These are phyloP conservation scores for Varecia variegata DNA, from an alignment of 2,797 vertebrate genomes.

Conservation along the genomic window DNA sequence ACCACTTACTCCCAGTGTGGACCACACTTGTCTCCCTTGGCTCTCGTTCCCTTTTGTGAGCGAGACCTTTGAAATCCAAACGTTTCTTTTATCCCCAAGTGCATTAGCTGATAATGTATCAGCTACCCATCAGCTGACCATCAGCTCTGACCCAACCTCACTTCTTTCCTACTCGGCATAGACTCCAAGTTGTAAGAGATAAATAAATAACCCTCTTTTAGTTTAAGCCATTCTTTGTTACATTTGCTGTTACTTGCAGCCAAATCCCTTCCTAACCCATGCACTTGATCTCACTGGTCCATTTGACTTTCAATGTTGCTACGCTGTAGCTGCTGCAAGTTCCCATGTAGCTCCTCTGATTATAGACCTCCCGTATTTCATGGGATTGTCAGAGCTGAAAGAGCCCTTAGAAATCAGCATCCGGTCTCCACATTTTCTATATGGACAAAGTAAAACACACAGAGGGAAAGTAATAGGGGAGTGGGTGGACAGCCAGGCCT, in stretches of 20 bases:
- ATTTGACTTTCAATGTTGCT: neutral
- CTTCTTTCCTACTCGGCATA: neutral
- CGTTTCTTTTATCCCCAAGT: neutral
- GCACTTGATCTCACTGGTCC: neutral
- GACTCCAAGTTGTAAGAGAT: neutral
- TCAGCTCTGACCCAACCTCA: neutral
- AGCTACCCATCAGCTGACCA: neutral
- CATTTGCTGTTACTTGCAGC: neutral
- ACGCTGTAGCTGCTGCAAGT: neutral
- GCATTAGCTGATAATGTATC: neutral
- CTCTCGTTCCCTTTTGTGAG: neutral
- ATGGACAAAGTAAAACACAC: neutral
- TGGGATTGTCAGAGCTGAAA: neutral
- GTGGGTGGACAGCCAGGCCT: neutral
- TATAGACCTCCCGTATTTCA: neutral
- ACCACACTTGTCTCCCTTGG: neutral
- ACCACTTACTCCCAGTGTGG: neutral
- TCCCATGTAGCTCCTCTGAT: neutral
- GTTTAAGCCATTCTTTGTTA: neutral
- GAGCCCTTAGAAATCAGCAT: neutral
- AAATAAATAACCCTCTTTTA: neutral
- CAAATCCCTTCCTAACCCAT: neutral
- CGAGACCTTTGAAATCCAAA: neutral
- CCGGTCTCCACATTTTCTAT: neutral
- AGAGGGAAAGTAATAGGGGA: neutral